phyloP scores from a whole-genome alignment of 2,797 vertebrate genomes.

The Pseudochaenichthys georgianus region DNA sequence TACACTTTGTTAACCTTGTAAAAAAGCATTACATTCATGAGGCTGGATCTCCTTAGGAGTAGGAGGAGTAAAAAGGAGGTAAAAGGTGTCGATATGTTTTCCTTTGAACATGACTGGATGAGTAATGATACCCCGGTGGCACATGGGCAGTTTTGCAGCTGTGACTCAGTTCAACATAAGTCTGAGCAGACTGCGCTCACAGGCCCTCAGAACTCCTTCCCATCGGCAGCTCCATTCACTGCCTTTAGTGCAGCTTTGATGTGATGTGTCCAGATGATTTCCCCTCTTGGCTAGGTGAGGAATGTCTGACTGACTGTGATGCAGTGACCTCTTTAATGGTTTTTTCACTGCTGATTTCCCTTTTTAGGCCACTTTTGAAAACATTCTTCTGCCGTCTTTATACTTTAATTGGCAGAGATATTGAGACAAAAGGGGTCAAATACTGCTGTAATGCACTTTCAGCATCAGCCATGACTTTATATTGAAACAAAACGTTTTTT shows the following conservation, averaged over 20 bases:
- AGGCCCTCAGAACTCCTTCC: constrained; percentile 57
- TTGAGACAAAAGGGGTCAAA: neutral
- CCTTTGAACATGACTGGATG: constrained; percentile 45
- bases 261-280: constrained; percentile 62
- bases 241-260: constrained; percentile 55
- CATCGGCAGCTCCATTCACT: constrained; percentile 59
- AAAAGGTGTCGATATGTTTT: constrained; percentile 36
- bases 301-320: constrained; percentile 51
- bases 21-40: constrained; percentile 3
- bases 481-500: neutral
- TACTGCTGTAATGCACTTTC: constrained; percentile 4
- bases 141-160: constrained; percentile 52
- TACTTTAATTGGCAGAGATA: neutral
- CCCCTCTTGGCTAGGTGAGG: constrained; percentile 59
- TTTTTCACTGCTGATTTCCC: constrained; percentile 29
- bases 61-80: neutral
- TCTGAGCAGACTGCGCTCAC: constrained; percentile 57
- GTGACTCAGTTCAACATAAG: constrained; percentile 66
- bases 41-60: constrained; percentile 11
- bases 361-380: constrained; percentile 2
- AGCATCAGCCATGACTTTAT: neutral
- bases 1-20: neutral
- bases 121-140: constrained; percentile 47
- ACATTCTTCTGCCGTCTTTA: constrained; percentile 12
- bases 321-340: constrained; percentile 40